Evolutionary conservation across 2,797 vertebrate species (phyloP).

Genomic region (Sebastes hubbsi): DNA sequence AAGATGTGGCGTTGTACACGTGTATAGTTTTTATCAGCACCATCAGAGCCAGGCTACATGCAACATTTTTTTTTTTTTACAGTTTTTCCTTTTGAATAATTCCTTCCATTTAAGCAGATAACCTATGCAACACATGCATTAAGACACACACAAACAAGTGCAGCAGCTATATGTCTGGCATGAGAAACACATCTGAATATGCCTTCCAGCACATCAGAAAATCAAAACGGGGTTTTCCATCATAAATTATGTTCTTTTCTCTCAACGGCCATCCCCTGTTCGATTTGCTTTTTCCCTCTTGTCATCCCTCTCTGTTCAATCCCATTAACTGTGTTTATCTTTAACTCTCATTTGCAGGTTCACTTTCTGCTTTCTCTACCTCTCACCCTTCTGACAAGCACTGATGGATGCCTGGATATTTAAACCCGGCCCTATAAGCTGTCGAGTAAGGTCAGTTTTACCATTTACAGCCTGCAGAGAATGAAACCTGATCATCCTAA

Average conservation of each 20-base stretch:
- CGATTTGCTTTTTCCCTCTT: conserved; percentile 14
- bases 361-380: conserved; percentile 15
- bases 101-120: conserved; percentile 36
- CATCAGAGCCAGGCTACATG: conserved; percentile 44
- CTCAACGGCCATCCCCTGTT: conserved; percentile 21
- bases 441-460: conserved; percentile 33
- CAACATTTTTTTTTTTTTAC: background rate
- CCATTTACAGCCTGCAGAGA: conserved; percentile 32
- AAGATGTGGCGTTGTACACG: conserved; percentile 72
- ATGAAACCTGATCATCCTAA: conserved; percentile 50
- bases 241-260: conserved; percentile 54
- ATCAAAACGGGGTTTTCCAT: conserved; percentile 73
- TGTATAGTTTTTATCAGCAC: conserved; percentile 60
- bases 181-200: conserved; percentile 45
- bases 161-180: conserved; percentile 32
- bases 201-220: conserved; percentile 51
- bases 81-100: conserved; percentile 22
- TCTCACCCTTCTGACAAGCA: background rate
- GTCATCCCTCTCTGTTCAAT: conserved; percentile 12
- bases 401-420: conserved; percentile 41
- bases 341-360: conserved; percentile 19
- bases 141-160: conserved; percentile 34
- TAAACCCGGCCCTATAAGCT: conserved; percentile 16
- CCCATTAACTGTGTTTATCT: conserved; percentile 39
- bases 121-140: conserved; percentile 2